Evolutionary conservation across 2,113 vertebrate species (phyloP), one percentile per base, ranked within the genome.

Genomic region (Melanerpes aurifrons): DNA sequence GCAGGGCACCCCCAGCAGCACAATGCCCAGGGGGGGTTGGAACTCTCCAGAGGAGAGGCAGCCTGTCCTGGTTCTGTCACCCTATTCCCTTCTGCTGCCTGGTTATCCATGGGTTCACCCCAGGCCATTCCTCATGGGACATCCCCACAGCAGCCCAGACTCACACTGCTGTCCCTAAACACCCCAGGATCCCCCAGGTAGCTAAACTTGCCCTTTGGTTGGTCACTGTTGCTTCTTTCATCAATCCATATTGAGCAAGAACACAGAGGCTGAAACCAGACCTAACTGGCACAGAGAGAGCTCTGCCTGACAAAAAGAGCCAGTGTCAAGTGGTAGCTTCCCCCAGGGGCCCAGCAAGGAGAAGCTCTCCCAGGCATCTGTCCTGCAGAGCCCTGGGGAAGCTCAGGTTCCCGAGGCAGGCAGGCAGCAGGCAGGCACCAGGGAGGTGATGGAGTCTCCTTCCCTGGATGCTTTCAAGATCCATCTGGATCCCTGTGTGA

Each of bases 21-120:
- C 43, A 45, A 6, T 45, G 43, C 43, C 43, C 43, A 15, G 43
- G 43, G 43, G 43, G 43, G 15, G 43, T 45, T 45, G 43, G 43
- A 45, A 45, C 43, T 45, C 43, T 45, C 43, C 43, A 53, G 50
- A 53, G 50, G 50, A 24, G 50, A 26, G 54, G 13, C 54, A 56
- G 54, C 54, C 54, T 56, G 54, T 25, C 4, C 54, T 24, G 28
- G 26, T 16, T 56, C 54, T 28, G 26, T 15, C 54, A 56, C 24
- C 32, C 18, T 16, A 20, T 22, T 37, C 32, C 31, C 15, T 13
- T 17, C 26, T 3, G 10, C 22, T 47, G 29, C 31, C 28, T 43
- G 1, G 0, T 67, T 67, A 19, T 0, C 67, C 67, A 15, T 1
- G 3, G 24, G 37, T 31, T 14, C 56, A 7, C 16, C 0, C 1